Base-by-base conservation (phyloP, 2,888 invertebrate species). In the Epinotia ramella region DNA sequence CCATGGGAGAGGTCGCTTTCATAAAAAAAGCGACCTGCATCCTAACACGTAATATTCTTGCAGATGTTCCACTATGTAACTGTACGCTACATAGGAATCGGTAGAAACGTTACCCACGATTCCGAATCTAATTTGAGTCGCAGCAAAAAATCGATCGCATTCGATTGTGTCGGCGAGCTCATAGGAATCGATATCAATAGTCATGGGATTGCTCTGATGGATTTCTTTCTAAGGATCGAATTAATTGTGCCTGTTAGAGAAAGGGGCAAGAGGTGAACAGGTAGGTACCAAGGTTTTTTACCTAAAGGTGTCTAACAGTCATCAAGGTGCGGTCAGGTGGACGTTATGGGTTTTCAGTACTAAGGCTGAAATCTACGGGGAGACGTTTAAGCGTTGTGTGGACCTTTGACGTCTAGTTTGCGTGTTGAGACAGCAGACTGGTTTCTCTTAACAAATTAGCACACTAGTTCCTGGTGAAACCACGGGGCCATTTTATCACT, bases 61-160 rank as follows among this genome's bases (percentile, higher is more conserved):
- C 46, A 73, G 57, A 20, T 63, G n/a, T 9, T 20, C 16, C 7
- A 60, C 11, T 56, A 62, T 76, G 18, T 71, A 66, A 76, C 65
- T 33, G 46, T 24, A 20, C 18, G 59, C 44, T 76, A 59, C 24
- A 78, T 69, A 68, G 70, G 66, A 73, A 77, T 60, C 72, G n/a
- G 59, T 78, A 77, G 77, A 80, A 83, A 81, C 81, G 79, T 79
- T 83, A 82, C 81, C 85, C 87, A 84, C 86, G 85, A 88, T 86
- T 89, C 90, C 89, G 90, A 91, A 91, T 93, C 93, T 88, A 94
- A 93, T 93, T 89, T 85, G 84, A 86, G 86, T 84, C 81, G 84
- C 84, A 85, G 87, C 87, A 93, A 93, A 94, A 94, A 92, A 83
- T 89, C 86, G 88, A 89, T 91, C 87, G 84, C 84, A 84, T 88